Evolutionary conservation across 2,888 invertebrate species (phyloP), one percentile per base, ranked within the genome.

Genomic region (Saturnia japonica): DNA sequence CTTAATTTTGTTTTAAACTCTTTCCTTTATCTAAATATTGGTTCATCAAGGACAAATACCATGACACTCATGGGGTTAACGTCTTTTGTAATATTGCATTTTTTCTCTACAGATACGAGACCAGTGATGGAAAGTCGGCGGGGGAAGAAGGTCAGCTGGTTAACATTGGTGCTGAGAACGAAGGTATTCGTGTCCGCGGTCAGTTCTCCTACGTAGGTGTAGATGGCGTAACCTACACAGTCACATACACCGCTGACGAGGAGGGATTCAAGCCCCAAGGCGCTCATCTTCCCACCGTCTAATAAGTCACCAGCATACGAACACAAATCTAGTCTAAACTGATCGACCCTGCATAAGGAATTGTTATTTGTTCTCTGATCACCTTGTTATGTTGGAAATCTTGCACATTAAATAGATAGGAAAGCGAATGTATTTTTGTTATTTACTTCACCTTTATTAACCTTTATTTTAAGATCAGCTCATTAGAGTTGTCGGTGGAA

Each of bases 241-340:
- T 95, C 67, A 82, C 69, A 64, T 95, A 95, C 90, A 72, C 86
- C 70, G 94, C 95, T 72, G 88, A 94, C 86, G 91, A 94, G 82
- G 81, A 86, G 73, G 95, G 95, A 16, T 95, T 91, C 94, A 91
- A 90, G 75, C 91, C 95, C 78, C 6, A 64, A 42, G 73, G 71
- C 1, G 64, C 60, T 19, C 71, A 73, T 22, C n/a, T 73, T 12
- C 73, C 73, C 57, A 8, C 16, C 7, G 54, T 22, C 8, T 22
- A 19, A 45, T 72, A 69, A 64, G 57, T 60, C 19, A 14, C 57
- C 57, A 60, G 64, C 68, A 28, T 19, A 40, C 64, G 42, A 68
- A 34, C 64, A 71, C 68, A 67, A 73, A 69, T 72, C 79, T 80
- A 79, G 79, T 78, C 80, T 77, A 68, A 75, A 73, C 70, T 73